A percentile compares a stretch with the other conserved stretches of the same genome.
Conservation (phyloP, 1,140 invertebrate genomes). For the Pseudobourletiella spinata region DNA sequence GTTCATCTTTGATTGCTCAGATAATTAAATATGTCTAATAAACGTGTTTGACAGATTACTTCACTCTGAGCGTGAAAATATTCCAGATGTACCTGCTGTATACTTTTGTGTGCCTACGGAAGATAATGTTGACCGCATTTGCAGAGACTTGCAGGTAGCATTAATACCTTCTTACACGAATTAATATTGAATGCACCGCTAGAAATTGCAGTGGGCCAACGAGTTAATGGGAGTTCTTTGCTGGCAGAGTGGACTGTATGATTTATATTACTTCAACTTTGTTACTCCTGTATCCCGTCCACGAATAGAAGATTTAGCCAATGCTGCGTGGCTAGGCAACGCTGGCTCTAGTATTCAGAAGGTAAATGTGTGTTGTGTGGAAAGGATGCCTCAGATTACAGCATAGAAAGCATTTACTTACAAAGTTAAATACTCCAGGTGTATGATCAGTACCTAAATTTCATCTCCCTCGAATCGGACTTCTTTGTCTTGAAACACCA, state of each 20-base stretch:
- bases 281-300: constrained; percentile 90
- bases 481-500: constrained; percentile 90
- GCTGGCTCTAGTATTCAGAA: constrained; percentile 74
- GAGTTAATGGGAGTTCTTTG: constrained; percentile 42
- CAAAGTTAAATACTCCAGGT: constrained; percentile 46
- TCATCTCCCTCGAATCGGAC: constrained; percentile 96
- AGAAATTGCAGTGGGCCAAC: no score
- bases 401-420: constrained; percentile 11
- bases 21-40: not conserved
- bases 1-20: not conserved
- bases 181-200: no score
- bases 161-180: not conserved
- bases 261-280: constrained; percentile 95
- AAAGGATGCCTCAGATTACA: no score
- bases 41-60: constrained; percentile 73
- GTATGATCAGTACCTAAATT: constrained; percentile 96
- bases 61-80: constrained; percentile 86
- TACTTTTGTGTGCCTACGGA: constrained; percentile 98
- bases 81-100: constrained; percentile 96
- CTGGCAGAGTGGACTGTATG: constrained; percentile 78
- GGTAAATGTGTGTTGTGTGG: no score
- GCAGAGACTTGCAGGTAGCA: constrained; percentile 59
- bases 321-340: constrained; percentile 77
- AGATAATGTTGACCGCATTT: constrained; percentile 90
- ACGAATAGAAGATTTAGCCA: constrained; percentile 91